Percentiles rank a stretch among this genome's conserved stretches.
Conservation (phyloP, 2,113 vertebrate species). For the Eulemur macaco region DNA sequence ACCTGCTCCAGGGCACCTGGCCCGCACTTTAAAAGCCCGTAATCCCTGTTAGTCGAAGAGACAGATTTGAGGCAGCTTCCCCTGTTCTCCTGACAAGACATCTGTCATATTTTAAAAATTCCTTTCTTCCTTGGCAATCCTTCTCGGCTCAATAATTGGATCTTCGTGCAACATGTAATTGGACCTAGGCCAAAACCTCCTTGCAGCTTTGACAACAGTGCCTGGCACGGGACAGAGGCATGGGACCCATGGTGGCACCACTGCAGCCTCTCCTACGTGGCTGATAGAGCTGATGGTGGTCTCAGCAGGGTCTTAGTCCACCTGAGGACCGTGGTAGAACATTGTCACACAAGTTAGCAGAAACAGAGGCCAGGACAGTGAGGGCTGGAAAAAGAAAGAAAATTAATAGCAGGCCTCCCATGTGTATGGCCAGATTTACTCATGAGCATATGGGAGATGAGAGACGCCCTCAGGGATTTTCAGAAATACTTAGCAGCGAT, state of each 20-base stretch:
- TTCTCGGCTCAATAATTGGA: too few species aligned
- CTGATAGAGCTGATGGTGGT: not conserved
- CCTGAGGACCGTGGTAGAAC: not conserved
- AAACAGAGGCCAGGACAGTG: not conserved
- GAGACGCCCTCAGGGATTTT: not conserved
- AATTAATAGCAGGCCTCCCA: not conserved
- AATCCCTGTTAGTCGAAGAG: too few species aligned
- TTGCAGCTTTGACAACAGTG: not conserved
- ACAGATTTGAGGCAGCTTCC: too few species aligned
- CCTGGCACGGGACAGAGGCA: not conserved
- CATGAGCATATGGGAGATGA: not conserved
- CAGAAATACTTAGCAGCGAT: not conserved
- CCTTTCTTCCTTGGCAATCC: too few species aligned
- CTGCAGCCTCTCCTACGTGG: not conserved
- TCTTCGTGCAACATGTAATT: too few species aligned
- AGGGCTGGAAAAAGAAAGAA: not conserved
- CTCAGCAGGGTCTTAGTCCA: not conserved
- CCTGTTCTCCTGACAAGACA: too few species aligned
- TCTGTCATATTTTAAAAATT: too few species aligned
- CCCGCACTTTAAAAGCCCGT: too few species aligned
- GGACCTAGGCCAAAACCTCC: too few species aligned
- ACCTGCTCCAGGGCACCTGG: too few species aligned
- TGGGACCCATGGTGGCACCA: fast-evolving
- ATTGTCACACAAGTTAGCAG: not conserved
- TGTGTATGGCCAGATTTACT: not conserved